Conservation (phyloP, 2,797 vertebrate species). For the Alcedo atthis region DNA sequence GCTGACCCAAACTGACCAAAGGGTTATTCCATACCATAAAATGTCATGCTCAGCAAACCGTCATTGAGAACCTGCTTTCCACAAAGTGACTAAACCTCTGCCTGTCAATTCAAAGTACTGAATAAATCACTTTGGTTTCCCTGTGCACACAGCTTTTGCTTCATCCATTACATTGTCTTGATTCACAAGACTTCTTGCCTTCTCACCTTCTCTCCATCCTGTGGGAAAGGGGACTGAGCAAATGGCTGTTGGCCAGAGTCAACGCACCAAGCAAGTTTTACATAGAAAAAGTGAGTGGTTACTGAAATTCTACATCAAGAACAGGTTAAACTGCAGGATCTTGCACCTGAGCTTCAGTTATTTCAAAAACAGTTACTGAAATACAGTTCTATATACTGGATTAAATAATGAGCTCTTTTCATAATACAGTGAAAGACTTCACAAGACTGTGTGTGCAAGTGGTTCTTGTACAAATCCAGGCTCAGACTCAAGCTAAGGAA, state of each 20-base stretch:
- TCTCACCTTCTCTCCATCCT: neutral
- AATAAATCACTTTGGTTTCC: neutral
- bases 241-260: neutral
- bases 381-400: neutral
- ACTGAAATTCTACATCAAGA: neutral
- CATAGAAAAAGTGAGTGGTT: neutral
- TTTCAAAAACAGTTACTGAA: neutral
- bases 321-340: neutral
- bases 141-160: neutral
- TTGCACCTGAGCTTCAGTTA: neutral
- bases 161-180: neutral
- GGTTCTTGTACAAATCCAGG: neutral
- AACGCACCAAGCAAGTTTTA: neutral
- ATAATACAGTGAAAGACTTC: neutral
- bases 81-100: neutral
- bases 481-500: neutral
- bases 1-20: neutral
- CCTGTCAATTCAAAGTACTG: neutral
- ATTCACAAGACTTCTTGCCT: neutral
- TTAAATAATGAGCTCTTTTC: neutral
- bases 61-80: neutral
- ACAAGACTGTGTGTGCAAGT: neutral
- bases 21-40: neutral
- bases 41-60: neutral
- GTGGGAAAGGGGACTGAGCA: neutral